These are phyloP conservation scores for Lagocephalus sceleratus DNA, from an alignment of 2,797 vertebrate species.

Conservation along the genomic window DNA sequence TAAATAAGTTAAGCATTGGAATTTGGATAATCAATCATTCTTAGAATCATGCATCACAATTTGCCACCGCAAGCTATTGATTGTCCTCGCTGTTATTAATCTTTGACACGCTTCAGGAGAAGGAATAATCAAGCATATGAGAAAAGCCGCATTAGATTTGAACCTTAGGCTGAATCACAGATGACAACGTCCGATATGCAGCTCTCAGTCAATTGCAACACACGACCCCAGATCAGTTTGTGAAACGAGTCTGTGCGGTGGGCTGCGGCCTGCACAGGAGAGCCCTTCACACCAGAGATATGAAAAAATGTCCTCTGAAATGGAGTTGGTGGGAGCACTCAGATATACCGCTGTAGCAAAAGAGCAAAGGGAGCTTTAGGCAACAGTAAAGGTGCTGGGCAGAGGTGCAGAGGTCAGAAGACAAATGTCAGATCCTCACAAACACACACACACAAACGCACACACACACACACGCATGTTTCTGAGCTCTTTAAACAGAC, in stretches of 20 bases:
- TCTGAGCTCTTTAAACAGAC: too few species aligned
- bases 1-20: too few species aligned
- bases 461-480: too few species aligned
- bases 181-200: constrained; percentile 16
- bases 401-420: not conserved
- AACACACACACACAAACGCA: not conserved
- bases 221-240: constrained; percentile 22
- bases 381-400: constrained; percentile 26
- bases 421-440: not conserved
- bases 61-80: too few species aligned
- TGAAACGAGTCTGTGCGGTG: constrained; percentile 5
- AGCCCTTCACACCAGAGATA: constrained; percentile 21
- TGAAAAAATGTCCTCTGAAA: not conserved
- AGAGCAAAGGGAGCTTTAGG: constrained; percentile 36
- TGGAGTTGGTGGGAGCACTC: constrained; percentile 1
- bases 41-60: too few species aligned
- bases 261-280: constrained; percentile 39
- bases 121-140: too few species aligned
- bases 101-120: too few species aligned
- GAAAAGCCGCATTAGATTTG: too few species aligned
- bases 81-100: too few species aligned
- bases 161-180: constrained; percentile 3
- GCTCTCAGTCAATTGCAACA: constrained; percentile 16
- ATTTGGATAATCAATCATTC: too few species aligned
- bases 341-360: constrained; percentile 12